Conservation (phyloP, 2,797 vertebrate species). For the Pampus argenteus region DNA sequence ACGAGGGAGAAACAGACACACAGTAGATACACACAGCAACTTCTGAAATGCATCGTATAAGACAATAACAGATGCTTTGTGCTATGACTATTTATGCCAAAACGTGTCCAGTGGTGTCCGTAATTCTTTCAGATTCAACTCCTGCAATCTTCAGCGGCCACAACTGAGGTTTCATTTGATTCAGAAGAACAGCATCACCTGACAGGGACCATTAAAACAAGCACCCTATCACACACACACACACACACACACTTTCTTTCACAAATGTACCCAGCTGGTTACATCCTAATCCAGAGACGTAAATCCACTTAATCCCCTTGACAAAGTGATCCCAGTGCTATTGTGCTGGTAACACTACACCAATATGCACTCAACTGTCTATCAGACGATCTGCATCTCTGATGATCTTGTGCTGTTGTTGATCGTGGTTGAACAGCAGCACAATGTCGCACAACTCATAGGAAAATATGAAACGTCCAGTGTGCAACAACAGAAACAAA, state of each 20-base stretch:
- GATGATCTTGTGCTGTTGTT: constrained; percentile 56
- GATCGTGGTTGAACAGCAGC: constrained; percentile 43
- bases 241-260: constrained; percentile 52
- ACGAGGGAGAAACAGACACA: neutral
- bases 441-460: constrained; percentile 33
- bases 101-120: neutral
- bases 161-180: constrained; percentile 28
- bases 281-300: constrained; percentile 80
- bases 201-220: constrained; percentile 72
- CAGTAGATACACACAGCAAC: neutral
- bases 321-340: constrained; percentile 80
- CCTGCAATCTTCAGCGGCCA: constrained; percentile 11
- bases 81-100: neutral
- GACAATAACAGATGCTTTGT: neutral
- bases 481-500: constrained; percentile 15
- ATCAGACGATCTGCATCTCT: constrained; percentile 68
- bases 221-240: constrained; percentile 34
- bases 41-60: neutral
- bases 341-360: constrained; percentile 80
- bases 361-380: constrained; percentile 75
- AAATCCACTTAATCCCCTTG: constrained; percentile 84
- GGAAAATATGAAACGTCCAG: constrained; percentile 61
- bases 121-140: constrained; percentile 17
- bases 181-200: constrained; percentile 62
- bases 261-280: constrained; percentile 84